A percentile compares a stretch with the other conserved stretches of the same genome.
Evolutionary conservation across 2,797 vertebrate genomes (phyloP).

Genomic region (Echeneis naucrates): DNA sequence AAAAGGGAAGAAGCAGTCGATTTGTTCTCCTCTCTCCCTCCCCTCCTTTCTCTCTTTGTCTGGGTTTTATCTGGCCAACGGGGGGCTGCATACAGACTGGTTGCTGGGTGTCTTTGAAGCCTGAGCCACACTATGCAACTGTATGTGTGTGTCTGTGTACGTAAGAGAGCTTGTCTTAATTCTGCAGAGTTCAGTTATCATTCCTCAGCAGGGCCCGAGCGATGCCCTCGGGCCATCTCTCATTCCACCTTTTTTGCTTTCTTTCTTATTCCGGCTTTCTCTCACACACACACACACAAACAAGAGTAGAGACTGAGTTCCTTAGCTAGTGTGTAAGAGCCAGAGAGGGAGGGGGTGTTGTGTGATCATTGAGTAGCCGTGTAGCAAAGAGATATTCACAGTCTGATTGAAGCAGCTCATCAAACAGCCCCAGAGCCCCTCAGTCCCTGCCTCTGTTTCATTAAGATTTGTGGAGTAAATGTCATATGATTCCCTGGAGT

Average conservation of each 20-base stretch:
- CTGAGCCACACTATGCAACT: slow-evolving; percentile 42
- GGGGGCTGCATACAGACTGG: slow-evolving; percentile 76
- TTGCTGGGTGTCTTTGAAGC: slow-evolving; percentile 77
- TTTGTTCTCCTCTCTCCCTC: slow-evolving; percentile 77
- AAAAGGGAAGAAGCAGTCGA: slow-evolving; percentile 74
- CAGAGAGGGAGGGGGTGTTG: not conserved
- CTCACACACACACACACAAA: slow-evolving; percentile 32
- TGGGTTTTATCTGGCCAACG: slow-evolving; percentile 80
- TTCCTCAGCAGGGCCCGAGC: slow-evolving; percentile 74
- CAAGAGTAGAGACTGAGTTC: slow-evolving; percentile 34
- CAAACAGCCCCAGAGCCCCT: slow-evolving; percentile 59
- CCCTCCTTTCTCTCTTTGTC: slow-evolving; percentile 79
- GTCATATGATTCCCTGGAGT: slow-evolving; percentile 63
- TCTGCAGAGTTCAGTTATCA: slow-evolving; percentile 77
- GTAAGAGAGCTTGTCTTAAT: slow-evolving; percentile 57
- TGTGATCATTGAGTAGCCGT: slow-evolving; percentile 41
- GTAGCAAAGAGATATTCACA: slow-evolving; percentile 56
- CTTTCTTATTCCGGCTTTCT: slow-evolving; percentile 25
- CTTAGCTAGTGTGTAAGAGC: slow-evolving; percentile 29
- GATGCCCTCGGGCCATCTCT: slow-evolving; percentile 65
- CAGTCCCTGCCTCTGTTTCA: slow-evolving; percentile 60
- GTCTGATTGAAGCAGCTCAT: slow-evolving; percentile 61
- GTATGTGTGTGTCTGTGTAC: slow-evolving; percentile 25
- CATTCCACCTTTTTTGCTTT: slow-evolving; percentile 52
- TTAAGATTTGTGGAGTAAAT: slow-evolving; percentile 72